phyloP scores from a whole-genome alignment of 1,140 invertebrate species.

The Protaetia brevitarsis region DNA sequence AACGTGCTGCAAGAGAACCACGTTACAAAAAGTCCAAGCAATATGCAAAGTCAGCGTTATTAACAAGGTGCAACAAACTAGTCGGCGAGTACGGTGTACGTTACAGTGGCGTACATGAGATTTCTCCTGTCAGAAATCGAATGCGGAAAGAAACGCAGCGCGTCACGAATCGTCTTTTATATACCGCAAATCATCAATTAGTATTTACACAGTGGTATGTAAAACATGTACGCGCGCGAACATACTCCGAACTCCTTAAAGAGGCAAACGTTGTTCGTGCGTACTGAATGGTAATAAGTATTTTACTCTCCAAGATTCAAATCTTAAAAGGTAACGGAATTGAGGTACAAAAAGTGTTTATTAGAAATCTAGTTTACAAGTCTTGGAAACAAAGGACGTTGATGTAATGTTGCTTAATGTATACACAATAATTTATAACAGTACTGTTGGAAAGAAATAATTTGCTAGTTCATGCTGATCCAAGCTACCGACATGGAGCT shows the following conservation, averaged over 20 bases:
- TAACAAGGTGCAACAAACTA: constrained; percentile 48
- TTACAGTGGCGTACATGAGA: constrained; percentile 32
- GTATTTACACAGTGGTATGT: background rate
- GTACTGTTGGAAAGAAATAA: too few relatives aligned
- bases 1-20: constrained; percentile 34
- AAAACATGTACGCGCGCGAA: constrained; percentile 5
- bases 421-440: too few relatives aligned
- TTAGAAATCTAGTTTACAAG: too few relatives aligned
- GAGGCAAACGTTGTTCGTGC: too few relatives aligned
- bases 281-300: too few relatives aligned
- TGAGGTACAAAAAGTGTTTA: too few relatives aligned
- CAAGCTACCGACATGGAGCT: too few relatives aligned
- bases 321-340: too few relatives aligned
- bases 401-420: too few relatives aligned
- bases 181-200: background rate
- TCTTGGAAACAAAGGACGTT: too few relatives aligned
- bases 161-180: background rate
- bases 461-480: too few relatives aligned
- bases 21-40: constrained; percentile 39
- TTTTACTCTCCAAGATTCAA: too few relatives aligned
- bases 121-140: background rate
- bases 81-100: constrained; percentile 28
- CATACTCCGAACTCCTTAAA: background rate
- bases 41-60: constrained; percentile 49
- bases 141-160: constrained; percentile 8